Base-by-base conservation (phyloP, 2,797 vertebrate species). In the Poliocrania exsul region DNA sequence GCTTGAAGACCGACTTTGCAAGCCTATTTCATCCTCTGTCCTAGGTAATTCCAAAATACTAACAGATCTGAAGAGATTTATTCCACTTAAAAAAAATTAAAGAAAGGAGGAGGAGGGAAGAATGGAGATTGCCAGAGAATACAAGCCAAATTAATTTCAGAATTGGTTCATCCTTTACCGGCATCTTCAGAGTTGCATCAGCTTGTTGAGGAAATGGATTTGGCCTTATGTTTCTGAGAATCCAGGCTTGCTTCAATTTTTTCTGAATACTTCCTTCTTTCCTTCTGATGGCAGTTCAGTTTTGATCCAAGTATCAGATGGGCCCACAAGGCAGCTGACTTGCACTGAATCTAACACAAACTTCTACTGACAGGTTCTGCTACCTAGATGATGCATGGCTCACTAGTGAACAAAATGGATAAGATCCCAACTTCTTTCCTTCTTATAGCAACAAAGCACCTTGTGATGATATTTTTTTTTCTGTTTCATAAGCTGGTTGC, bases 241-340 rank as follows among this genome's bases (percentile, higher is more conserved):
- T 47, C 75, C 71, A 91, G 80, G 16, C 64, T 47, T 82, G 86
- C 95, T 91, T 85, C 88, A 75, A 79, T 79, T 92, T 71, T 71
- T 95, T 85, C 80, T 66, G 81, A 75, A 69, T 31, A 88, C 78
- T 93, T 95, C 92, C 87, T 95, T 79, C 73, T 96, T 96, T 94
- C 81, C 88, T 91, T 89, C 82, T 88, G 81, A 91, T 84, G 80
- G 66, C 46, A 58, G 80, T 94, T 86, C 82, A 83, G 78, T 75
- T 91, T 74, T 90, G 66, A 91, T 94, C 73, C 83, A 82, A 88
- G 74, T n/a, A 74, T 77, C 60, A 94, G 80, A 81, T 10, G 86
- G 95, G 80, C 70, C 47, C 69, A 73, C 1, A 3, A 94, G 57
- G 54, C 90, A 33, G 65, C 71, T 58, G 53, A 70, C 50, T 85